A percentile compares a stretch with the other conserved stretches of the same genome.
phyloP scores from a whole-genome alignment of 2,888 invertebrate genomes.

The Tineola bisselliella region DNA sequence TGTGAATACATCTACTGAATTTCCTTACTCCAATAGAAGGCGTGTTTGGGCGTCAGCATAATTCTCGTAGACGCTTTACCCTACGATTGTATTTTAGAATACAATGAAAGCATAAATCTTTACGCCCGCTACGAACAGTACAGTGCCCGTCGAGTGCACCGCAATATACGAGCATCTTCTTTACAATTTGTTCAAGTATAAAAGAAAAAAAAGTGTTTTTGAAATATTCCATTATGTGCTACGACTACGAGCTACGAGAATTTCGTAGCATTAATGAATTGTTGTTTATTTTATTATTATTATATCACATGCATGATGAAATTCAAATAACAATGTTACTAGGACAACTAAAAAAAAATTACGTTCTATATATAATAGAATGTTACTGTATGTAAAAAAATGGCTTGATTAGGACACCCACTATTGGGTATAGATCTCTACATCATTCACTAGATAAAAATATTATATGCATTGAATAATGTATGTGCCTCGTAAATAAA shows the following conservation, averaged over 20 bases:
- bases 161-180: neutral
- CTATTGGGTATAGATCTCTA: too few species aligned
- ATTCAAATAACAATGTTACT: too few species aligned
- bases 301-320: too few species aligned
- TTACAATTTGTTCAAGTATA: constrained; percentile 4
- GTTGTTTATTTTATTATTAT: too few species aligned
- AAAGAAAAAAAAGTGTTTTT: neutral
- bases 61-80: constrained; percentile 2
- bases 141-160: neutral
- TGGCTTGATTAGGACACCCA: too few species aligned
- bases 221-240: neutral
- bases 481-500: too few species aligned
- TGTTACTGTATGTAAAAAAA: too few species aligned
- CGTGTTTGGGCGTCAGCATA: constrained; percentile 1
- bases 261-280: neutral
- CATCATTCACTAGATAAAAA: too few species aligned
- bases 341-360: too few species aligned
- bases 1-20: neutral
- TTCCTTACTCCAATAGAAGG: neutral
- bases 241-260: neutral
- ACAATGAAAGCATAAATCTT: constrained; percentile 6
- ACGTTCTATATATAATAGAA: too few species aligned
- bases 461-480: too few species aligned
- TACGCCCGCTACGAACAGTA: neutral
- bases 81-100: neutral